Base-by-base conservation (phyloP, 2,113 vertebrate genomes). In the Psilopsiagon aymara region DNA sequence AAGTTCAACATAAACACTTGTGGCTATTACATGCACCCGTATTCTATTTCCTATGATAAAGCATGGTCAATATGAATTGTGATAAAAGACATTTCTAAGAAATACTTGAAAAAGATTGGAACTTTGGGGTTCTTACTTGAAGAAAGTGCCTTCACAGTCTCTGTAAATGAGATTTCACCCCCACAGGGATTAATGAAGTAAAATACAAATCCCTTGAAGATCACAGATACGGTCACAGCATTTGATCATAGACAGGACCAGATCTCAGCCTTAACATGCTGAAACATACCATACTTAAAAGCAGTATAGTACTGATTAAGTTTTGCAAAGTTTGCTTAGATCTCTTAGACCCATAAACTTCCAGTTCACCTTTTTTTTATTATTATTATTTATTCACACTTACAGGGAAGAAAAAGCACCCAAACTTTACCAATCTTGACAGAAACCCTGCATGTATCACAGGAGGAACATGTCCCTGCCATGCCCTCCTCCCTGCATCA, bases 41-140 rank as follows among this genome's bases (percentile, higher is more conserved):
- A 89, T 92, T 92, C 92, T 91, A 96, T 92, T 96, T 95, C 94
- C 95, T 95, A 95, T 53, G 96, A 94, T 96, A 96, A 95, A 97
- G 83, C 74, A 82, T 0, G 10, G 95, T 91, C 95, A 96, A 91
- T 63, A 73, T 19, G 77, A 95, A 77, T 39, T 86, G 91, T 17
- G 88, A 94, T 93, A 92, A 78, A 93, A 92, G 66, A 85, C 37
- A 69, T 44, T 91, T 91, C 39, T 87, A 92, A 73, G 81, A 91
- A 91, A 87, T 43, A 78, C 41, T 81, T 73, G 62, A 84, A 80
- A 94, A 86, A 89, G 17, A 53, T 0, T 39, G 17, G 39, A 94
- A 66, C 43, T 94, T 83, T 0, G 1, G 57, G 64, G 59, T 73
- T 77, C 46, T 86, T 63, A 64, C n/a, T 84, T 59, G 33, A 77